Base-by-base conservation (phyloP, 2,888 invertebrate genomes). In the Agriopis leucophaearia region DNA sequence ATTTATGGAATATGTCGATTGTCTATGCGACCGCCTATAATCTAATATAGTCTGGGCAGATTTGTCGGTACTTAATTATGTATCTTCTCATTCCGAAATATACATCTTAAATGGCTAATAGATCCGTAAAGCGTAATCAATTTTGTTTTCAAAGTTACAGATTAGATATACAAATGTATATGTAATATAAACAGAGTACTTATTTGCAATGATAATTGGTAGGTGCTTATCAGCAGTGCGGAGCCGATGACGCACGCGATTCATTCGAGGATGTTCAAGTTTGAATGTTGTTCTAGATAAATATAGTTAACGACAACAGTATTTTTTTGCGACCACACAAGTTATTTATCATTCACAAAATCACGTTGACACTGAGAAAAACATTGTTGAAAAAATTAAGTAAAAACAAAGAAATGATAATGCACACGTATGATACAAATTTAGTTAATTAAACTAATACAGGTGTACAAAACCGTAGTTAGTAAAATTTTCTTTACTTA, bases 151-250 rank as follows among this genome's bases (percentile, higher is more conserved):
- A 9, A 36, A n/a, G 36, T 54, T 15, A 75, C 79, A 78, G 81
- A 87, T 80, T 81, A 87, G 82, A 89, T 87, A 87, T 68, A 82
- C 85, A 88, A 36, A 50, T 88, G 84, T 89, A 18, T 18, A 16
- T 2, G 1, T 16, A 87, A 81, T 79, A 81, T 79, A 89, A 88
- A 88, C 86, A 90, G 81, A 88, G 89, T 90, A 93, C 93, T 93
- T 92, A 93, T 94, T 93, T 92, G 93, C 92, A 92, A 92, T 93
- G 92, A 93, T 93, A 92, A 93, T 92, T 84, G 86, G 84, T 87
- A 83, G 86, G 83, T 86, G 87, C 91, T 93, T 94, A 94, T 93
- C 94, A 92, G 88, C 80, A 78, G 86, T 82, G 89, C 86, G 87
- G 90, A 89, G 91, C 89, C 84, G 88, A 91, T 94, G 93, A 93